These are phyloP conservation scores for Rhyacichthys aspro DNA, from an alignment of 2,797 vertebrate genomes.

Conservation along the genomic window DNA sequence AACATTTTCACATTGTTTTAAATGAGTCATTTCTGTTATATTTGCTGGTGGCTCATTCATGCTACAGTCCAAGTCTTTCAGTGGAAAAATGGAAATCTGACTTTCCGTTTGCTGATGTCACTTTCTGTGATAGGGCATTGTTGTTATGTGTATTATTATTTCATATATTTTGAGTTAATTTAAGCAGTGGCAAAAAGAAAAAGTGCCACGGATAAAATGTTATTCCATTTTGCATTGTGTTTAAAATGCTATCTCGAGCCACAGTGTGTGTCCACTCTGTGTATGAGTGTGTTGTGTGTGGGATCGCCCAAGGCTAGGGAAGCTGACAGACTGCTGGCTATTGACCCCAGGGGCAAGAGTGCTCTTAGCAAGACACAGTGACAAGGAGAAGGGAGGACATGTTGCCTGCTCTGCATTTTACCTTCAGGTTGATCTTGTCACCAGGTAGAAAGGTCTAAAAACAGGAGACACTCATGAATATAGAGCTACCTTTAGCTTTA, in stretches of 20 bases:
- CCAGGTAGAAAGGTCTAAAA: constrained; percentile 39
- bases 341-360: constrained; percentile 56
- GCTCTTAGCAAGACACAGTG: constrained; percentile 49
- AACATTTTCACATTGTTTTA: constrained; percentile 3
- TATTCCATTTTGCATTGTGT: background rate
- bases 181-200: no score
- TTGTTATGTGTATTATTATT: no score
- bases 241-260: background rate
- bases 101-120: background rate
- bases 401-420: constrained; percentile 72
- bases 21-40: background rate
- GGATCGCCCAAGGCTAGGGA: constrained; percentile 36
- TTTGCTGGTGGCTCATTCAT: background rate
- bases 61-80: background rate
- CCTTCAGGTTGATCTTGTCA: constrained; percentile 67
- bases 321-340: constrained; percentile 59
- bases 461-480: constrained; percentile 16
- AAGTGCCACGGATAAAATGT: no score
- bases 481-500: constrained; percentile 20
- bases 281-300: background rate
- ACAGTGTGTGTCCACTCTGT: background rate
- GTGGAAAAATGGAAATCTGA: background rate
- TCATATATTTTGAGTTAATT: no score
- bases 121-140: no score
- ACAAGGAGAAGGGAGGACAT: constrained; percentile 68